phyloP scores from a whole-genome alignment of 2,797 vertebrate species.

The Myioborus miniatus region DNA sequence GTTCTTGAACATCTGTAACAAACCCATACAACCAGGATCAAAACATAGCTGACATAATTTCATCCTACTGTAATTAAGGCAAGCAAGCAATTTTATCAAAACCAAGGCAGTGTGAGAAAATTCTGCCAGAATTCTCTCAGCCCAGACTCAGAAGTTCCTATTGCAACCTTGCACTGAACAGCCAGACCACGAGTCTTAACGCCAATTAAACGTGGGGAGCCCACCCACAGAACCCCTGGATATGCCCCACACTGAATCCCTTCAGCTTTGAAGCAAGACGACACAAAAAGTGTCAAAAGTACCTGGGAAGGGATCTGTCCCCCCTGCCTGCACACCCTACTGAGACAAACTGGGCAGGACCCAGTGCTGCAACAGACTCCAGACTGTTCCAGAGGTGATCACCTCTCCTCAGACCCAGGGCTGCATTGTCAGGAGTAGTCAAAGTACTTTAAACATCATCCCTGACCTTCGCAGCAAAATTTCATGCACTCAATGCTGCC shows the following conservation, averaged over 20 bases:
- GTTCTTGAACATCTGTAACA: background rate
- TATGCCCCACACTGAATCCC: fast-evolving
- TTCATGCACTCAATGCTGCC: fast-evolving
- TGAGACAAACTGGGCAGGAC: background rate
- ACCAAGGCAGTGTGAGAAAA: background rate
- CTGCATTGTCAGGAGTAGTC: background rate
- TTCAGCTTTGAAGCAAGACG: background rate
- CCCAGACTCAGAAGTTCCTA: background rate
- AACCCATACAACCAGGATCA: fast-evolving
- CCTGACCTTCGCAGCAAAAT: background rate
- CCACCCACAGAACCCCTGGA: background rate
- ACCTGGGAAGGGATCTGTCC: background rate
- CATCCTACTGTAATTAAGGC: background rate
- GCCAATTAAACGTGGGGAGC: background rate
- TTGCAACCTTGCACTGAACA: background rate
- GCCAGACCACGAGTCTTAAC: fast-evolving
- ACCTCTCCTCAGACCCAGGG: background rate
- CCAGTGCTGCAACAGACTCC: background rate
- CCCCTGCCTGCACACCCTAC: background rate
- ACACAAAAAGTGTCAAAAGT: fast-evolving
- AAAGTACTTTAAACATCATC: background rate
- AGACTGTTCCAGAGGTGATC: background rate
- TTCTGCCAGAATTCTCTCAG: background rate
- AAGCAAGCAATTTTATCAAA: background rate
- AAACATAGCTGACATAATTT: background rate